Percentiles rank a stretch among this genome's conserved stretches.
phyloP scores from a whole-genome alignment of 2,797 vertebrate genomes.

The Pipistrellus pipistrellus region DNA sequence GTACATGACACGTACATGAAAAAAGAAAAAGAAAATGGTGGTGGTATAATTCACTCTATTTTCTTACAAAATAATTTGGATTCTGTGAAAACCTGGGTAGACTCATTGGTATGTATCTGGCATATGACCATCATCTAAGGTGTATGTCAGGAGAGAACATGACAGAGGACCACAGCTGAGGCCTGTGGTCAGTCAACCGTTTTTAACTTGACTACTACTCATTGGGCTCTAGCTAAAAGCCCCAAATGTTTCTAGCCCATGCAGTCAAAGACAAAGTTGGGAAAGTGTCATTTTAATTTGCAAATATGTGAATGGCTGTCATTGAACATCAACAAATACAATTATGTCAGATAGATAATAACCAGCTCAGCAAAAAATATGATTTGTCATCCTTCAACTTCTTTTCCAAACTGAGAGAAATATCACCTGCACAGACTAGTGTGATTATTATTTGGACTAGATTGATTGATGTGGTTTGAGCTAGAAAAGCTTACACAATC shows the following conservation, averaged over 20 bases:
- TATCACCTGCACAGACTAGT: background rate
- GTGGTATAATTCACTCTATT: conserved; percentile 4
- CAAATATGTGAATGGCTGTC: background rate
- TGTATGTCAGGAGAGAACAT: background rate
- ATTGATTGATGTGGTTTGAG: background rate
- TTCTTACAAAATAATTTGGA: background rate
- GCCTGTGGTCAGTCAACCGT: background rate
- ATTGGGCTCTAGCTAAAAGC: background rate
- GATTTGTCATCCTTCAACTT: background rate
- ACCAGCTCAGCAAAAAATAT: background rate
- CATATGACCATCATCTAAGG: background rate
- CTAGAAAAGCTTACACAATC: background rate
- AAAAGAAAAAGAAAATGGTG: background rate
- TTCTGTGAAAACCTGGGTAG: conserved; percentile 9
- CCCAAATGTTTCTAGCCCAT: background rate
- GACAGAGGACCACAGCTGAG: background rate
- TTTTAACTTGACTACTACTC: background rate
- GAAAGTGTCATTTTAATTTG: conserved; percentile 58
- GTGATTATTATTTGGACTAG: background rate
- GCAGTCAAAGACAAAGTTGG: background rate
- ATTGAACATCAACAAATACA: conserved; percentile 27
- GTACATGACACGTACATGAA: no score
- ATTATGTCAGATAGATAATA: background rate
- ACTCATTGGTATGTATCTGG: background rate
- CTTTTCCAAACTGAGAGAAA: conserved; percentile 46